Base-by-base conservation (phyloP, 2,797 vertebrate genomes). In the Silurus aristotelis region DNA sequence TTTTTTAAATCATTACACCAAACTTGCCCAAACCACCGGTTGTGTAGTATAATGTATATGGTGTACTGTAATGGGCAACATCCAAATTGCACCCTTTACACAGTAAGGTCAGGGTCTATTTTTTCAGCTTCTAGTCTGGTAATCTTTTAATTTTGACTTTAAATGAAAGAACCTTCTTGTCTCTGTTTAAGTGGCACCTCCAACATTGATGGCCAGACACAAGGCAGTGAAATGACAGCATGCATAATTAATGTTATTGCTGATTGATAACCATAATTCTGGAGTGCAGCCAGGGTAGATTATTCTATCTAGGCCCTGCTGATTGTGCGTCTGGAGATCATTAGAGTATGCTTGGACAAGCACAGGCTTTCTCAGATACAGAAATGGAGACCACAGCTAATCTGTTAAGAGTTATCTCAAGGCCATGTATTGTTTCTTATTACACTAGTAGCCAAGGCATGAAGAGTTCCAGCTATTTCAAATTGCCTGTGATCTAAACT, bases 161-260 rank as follows among this genome's bases (percentile, higher is more conserved):
- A 64, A 77, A 88, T 87, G 67, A 86, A 90, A 87, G 80, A 38
- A 64, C 77, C n/a, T 5, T 76, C 63, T 71, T 38, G 85, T 89
- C 80, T 86, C 75, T 72, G 68, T 71, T 46, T 80, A 60, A 76
- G 64, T 80, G 88, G 88, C 84, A 84, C n/a, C 83, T 10, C 14
- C 72, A n/a, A 81, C 63, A 12, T 80, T 83, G 85, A 88, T 80
- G 82, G 75, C 83, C 79, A 87, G 85, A 63, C 79, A 27, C 64
- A 5, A 31, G 68, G 19, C 66, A 25, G 56, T 63, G 38, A 80
- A 80, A 56, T 83, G 58, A 84, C 85, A 81, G 63, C 77, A 75
- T 71, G 85, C 83, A 84, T 92, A 87, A 91, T 92, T 87, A 86
- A 90, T 88, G 88, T 88, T 88, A 79, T 87, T 87, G 85, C 84